Conservation (phyloP, 2,113 vertebrate species). For the Rhinogobius similis region DNA sequence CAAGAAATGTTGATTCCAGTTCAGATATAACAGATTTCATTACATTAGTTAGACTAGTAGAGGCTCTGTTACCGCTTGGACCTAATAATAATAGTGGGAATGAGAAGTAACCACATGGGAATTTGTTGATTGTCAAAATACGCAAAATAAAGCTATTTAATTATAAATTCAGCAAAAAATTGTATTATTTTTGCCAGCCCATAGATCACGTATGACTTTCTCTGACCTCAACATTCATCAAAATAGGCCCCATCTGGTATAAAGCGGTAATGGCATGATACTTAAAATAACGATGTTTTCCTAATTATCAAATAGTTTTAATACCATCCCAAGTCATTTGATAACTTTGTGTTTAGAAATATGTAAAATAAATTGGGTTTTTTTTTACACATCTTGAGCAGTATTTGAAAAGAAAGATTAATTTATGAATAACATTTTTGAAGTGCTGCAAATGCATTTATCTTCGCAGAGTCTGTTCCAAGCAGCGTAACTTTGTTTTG, state of each 20-base stretch:
- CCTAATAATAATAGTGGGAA: not conserved
- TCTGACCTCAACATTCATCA: not conserved
- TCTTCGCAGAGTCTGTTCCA: not conserved
- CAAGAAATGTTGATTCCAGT: not conserved
- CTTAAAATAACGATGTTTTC: not conserved
- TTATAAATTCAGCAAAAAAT: conserved; percentile 6
- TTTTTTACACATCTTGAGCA: not conserved
- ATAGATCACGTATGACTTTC: not conserved
- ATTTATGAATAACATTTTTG: not conserved
- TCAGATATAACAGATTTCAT: not conserved
- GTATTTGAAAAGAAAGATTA: not conserved
- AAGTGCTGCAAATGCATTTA: not conserved
- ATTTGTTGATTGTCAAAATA: not conserved
- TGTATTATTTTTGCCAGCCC: not conserved
- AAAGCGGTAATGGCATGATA: not conserved
- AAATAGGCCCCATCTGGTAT: conserved; percentile 7
- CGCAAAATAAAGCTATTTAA: not conserved
- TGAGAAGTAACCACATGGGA: not conserved
- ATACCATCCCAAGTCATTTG: not conserved
- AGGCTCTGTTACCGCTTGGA: not conserved
- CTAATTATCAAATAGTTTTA: not conserved
- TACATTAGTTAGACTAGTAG: not conserved
- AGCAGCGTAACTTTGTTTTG: conserved; percentile 2
- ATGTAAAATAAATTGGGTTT: not conserved
- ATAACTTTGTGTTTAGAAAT: not conserved